Evolutionary conservation across 2,113 vertebrate species (phyloP).

Genomic region (Rhinichthys klamathensis): DNA sequence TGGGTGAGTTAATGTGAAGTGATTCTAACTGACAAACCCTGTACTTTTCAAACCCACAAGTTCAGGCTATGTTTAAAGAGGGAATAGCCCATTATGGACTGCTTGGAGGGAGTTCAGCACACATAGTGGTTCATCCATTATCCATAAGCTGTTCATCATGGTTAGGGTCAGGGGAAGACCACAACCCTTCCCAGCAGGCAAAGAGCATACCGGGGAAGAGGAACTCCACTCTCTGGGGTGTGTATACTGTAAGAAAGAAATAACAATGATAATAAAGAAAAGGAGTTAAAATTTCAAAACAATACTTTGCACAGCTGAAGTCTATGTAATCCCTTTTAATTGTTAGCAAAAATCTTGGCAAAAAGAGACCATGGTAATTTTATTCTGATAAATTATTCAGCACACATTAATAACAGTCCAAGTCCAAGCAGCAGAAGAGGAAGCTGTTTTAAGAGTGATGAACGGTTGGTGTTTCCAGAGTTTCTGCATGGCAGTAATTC

Average conservation of each 20-base stretch:
- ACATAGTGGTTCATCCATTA: conserved; percentile 72
- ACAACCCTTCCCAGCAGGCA: conserved; percentile 63
- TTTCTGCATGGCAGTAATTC: conserved; percentile 59
- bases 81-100: conserved; percentile 60
- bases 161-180: conserved; percentile 70
- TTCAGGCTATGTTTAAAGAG: conserved; percentile 64
- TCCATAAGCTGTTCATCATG: conserved; percentile 70
- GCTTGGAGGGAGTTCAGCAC: conserved; percentile 61
- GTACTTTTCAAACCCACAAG: conserved; percentile 57
- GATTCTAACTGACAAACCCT: conserved; percentile 49
- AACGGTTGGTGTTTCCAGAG: conserved; percentile 66
- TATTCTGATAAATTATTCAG: conserved; percentile 83
- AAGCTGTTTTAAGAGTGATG: conserved; percentile 77
- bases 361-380: conserved; percentile 81
- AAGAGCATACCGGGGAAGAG: conserved; percentile 39
- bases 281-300: conserved; percentile 54
- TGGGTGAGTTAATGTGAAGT: conserved; percentile 47
- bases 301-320: conserved; percentile 76
- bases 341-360: conserved; percentile 76
- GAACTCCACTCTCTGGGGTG: conserved; percentile 26
- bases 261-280: not conserved
- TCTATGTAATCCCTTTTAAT: conserved; percentile 82
- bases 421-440: conserved; percentile 71
- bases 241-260: not conserved
- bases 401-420: conserved; percentile 80